These are phyloP conservation scores for Phalacrocorax carbo DNA, from an alignment of 2,113 vertebrate species.

Conservation along the genomic window DNA sequence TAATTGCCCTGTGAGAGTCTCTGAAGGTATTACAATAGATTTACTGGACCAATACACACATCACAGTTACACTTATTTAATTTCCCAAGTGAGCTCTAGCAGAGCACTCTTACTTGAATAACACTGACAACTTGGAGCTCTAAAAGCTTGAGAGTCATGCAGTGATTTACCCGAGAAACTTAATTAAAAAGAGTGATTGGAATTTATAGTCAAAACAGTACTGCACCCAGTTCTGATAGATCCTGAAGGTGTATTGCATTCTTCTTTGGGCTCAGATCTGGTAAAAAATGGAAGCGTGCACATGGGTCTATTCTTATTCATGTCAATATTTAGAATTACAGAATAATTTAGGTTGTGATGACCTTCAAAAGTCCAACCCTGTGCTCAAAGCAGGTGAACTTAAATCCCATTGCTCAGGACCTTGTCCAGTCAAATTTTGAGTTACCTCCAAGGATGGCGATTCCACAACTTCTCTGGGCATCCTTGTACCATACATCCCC, in stretches of 20 bases:
- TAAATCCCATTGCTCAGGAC: neutral
- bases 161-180: neutral
- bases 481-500: neutral
- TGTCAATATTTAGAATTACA: neutral
- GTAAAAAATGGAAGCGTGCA: neutral
- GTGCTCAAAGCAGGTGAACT: neutral
- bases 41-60: neutral
- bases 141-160: neutral
- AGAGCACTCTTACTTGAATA: constrained; percentile 23
- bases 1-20: neutral
- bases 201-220: neutral
- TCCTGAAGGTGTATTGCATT: neutral
- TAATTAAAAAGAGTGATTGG: neutral
- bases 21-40: neutral
- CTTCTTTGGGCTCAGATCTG: neutral
- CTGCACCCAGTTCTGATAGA: neutral
- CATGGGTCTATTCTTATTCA: neutral
- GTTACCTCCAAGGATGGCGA: neutral
- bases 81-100: constrained; percentile 24
- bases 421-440: neutral
- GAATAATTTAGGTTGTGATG: neutral
- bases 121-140: neutral
- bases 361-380: neutral
- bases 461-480: neutral
- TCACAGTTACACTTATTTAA: constrained; percentile 10